A percentile compares a stretch with the other conserved stretches of the same genome.
phyloP scores from a whole-genome alignment of 30 jellyfish, hydroid and myxozoan genomes.

The Rhopilema esculentum region DNA sequence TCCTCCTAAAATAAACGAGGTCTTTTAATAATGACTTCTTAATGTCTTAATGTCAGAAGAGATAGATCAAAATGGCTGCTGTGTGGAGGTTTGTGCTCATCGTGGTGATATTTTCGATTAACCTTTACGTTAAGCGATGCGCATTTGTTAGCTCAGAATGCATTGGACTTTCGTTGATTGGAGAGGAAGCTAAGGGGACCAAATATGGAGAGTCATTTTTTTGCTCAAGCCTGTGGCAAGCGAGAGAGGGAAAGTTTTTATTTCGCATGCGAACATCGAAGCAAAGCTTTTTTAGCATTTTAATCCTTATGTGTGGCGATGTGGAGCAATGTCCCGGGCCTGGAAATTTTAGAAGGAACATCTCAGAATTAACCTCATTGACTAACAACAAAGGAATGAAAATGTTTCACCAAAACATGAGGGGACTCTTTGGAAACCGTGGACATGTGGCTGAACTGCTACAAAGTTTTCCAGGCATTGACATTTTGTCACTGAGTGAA shows the following conservation, averaged over 20 bases:
- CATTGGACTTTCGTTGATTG: conserved; percentile 63
- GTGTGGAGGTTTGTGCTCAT: conserved; percentile 50
- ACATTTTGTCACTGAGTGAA: conserved; percentile 73
- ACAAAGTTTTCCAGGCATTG: no score
- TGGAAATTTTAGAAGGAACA: conserved; percentile 54
- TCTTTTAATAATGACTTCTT: no score
- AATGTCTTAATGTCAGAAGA: no score
- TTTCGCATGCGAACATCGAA: no score
- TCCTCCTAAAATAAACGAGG: no score
- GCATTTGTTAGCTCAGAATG: conserved; percentile 66
- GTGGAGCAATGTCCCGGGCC: conserved; percentile 81
- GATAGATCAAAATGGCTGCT: conserved; percentile 58
- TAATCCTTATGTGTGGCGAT: conserved; percentile 62
- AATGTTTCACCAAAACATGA: conserved; percentile 68
- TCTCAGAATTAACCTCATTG: conserved; percentile 48
- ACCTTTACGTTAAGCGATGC: no score
- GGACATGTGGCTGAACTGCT: no score
- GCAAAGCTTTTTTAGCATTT: conserved; percentile 66
- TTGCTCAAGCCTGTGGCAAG: conserved; percentile 58
- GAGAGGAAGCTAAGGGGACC: conserved; percentile 67
- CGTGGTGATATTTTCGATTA: conserved; percentile 39
- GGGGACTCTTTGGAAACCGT: no score
- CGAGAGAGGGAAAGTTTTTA: no score
- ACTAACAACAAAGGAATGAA: conserved; percentile 52
- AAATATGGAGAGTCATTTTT: conserved; percentile 52